A percentile compares a stretch with the other conserved stretches of the same genome.
Conservation (phyloP, 2,888 invertebrate genomes). For the Philonicus albiceps region DNA sequence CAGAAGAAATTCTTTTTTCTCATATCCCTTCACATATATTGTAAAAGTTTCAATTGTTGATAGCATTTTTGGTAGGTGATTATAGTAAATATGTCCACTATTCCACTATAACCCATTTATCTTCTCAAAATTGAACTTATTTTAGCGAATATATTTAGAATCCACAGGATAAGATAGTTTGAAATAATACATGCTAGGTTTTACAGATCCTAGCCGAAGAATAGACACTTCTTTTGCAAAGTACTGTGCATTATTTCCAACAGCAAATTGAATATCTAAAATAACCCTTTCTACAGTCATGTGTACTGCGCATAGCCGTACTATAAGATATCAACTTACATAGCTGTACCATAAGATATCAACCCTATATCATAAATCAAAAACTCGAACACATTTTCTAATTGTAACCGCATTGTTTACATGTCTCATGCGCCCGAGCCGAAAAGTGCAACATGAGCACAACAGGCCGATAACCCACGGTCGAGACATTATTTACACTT, state of each 20-base stretch:
- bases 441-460: too few species aligned
- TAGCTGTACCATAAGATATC: too few species aligned
- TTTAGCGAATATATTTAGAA: not conserved
- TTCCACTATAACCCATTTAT: not conserved
- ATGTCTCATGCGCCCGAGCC: too few species aligned
- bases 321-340: too few species aligned
- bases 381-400: too few species aligned
- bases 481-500: too few species aligned
- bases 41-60: too few species aligned
- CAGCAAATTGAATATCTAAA: not conserved
- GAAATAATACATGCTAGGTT: not conserved
- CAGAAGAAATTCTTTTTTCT: not conserved
- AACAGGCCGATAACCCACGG: too few species aligned
- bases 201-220: not conserved
- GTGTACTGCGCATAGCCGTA: too few species aligned
- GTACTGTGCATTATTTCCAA: not conserved
- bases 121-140: not conserved
- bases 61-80: not conserved
- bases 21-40: not conserved
- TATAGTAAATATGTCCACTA: not conserved
- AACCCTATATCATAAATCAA: too few species aligned
- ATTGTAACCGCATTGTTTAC: too few species aligned
- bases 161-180: not conserved
- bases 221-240: not conserved
- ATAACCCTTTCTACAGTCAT: not conserved